Conservation (phyloP, 2,888 invertebrate genomes). For the Leptinotarsa juncta region DNA sequence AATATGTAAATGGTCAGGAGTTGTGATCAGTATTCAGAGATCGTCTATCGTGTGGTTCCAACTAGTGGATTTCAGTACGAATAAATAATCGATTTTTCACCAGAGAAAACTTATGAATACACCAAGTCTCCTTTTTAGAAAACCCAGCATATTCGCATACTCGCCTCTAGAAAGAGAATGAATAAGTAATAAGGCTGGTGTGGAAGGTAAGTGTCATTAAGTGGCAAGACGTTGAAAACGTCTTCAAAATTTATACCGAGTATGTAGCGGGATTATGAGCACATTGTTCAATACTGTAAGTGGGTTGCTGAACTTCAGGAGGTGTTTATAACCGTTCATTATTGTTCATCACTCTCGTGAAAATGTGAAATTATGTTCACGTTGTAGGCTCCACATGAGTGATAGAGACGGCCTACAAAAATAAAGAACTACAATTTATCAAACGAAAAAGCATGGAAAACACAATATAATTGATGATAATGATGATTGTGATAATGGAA, state of each 20-base stretch:
- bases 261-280: slow-evolving; percentile 6
- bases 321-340: background rate
- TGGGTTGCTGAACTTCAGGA: background rate
- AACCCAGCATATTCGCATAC: background rate
- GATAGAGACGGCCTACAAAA: too few species aligned
- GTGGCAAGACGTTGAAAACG: slow-evolving; percentile 16
- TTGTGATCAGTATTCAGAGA: background rate
- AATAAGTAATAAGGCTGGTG: slow-evolving; percentile 20
- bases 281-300: background rate
- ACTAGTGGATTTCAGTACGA: background rate
- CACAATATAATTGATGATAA: too few species aligned
- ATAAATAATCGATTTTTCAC: slow-evolving; percentile 12
- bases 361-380: background rate
- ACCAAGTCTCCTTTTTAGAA: background rate
- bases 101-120: background rate
- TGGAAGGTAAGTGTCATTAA: slow-evolving; percentile 24
- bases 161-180: slow-evolving; percentile 11
- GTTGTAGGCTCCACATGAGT: too few species aligned
- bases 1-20: background rate
- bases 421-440: too few species aligned
- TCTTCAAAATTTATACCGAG: slow-evolving; percentile 13
- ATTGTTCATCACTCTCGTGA: background rate
- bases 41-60: slow-evolving; percentile 1
- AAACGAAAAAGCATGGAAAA: too few species aligned
- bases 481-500: too few species aligned